These are phyloP conservation scores for Protosalanx chinensis DNA, from an alignment of 2,797 vertebrate species.

Conservation along the genomic window DNA sequence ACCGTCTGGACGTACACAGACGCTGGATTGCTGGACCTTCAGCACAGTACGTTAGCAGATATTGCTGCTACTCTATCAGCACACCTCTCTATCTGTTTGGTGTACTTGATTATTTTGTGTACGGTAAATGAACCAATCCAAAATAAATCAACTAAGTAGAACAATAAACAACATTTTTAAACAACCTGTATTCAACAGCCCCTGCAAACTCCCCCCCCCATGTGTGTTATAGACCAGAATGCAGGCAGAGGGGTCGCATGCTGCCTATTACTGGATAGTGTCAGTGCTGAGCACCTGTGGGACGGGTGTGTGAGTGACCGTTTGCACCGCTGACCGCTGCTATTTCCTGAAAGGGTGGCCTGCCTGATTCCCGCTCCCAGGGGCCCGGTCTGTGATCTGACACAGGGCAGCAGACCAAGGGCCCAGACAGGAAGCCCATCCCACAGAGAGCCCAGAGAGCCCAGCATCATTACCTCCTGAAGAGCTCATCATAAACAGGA, in stretches of 20 bases:
- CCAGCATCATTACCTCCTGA: not conserved
- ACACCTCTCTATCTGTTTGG: too few species aligned
- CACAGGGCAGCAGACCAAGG: slow-evolving; percentile 17
- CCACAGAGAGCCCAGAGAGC: slow-evolving; percentile 32
- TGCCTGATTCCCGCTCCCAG: slow-evolving; percentile 23
- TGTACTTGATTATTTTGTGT: too few species aligned
- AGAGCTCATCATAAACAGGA: not conserved
- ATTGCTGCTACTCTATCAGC: too few species aligned
- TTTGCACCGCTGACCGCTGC: not conserved
- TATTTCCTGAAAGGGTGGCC: slow-evolving; percentile 34
- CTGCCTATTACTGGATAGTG: not conserved
- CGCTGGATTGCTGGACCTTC: too few species aligned
- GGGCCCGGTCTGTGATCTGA: slow-evolving; percentile 43
- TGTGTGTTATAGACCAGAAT: not conserved
- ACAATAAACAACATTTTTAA: too few species aligned
- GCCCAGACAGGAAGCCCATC: slow-evolving; percentile 52
- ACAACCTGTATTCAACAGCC: too few species aligned
- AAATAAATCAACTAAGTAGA: too few species aligned
- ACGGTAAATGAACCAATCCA: too few species aligned
- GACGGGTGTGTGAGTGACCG: not conserved
- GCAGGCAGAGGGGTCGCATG: not conserved
- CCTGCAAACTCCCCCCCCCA: too few species aligned
- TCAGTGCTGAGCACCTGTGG: not conserved
- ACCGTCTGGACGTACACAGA: too few species aligned
- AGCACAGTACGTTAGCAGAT: too few species aligned